Percentiles rank a stretch among this genome's conserved stretches.
Evolutionary conservation across 2,888 invertebrate genomes (phyloP).

Genomic region (Cephalotes varians): DNA sequence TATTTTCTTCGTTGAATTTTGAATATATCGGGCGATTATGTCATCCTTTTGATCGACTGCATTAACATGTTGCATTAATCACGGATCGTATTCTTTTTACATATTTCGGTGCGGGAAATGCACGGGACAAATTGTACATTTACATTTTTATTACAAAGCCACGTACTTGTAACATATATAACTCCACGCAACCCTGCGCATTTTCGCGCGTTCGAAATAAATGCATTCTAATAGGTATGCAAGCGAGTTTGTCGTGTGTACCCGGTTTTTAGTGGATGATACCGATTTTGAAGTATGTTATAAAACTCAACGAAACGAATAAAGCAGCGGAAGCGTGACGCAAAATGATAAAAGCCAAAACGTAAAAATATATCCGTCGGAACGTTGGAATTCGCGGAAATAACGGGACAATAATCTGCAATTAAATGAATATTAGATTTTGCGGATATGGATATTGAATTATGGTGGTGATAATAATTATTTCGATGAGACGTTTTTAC

Average conservation of each 20-base stretch:
- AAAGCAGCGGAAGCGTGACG: conserved; percentile 47
- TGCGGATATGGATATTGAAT: conserved; percentile 4
- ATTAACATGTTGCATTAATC: conserved; percentile 52
- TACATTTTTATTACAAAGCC: conserved; percentile 54
- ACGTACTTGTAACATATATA: conserved; percentile 42
- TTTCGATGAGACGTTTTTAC: not conserved
- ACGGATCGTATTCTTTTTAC: conserved; percentile 49
- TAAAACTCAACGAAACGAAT: conserved; percentile 47
- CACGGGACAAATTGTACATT: conserved; percentile 51
- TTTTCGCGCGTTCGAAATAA: conserved; percentile 52
- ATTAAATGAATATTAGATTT: conserved; percentile 12
- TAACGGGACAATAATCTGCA: not conserved
- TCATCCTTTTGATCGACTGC: conserved; percentile 47
- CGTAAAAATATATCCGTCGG: conserved; percentile 21
- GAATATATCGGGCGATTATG: conserved; percentile 35
- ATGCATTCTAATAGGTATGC: conserved; percentile 54
- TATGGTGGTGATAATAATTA: not conserved
- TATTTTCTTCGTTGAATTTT: conserved; percentile 49
- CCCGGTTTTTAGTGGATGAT: conserved; percentile 52
- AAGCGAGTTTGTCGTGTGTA: conserved; percentile 44
- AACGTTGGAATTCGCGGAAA: not conserved
- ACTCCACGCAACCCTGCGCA: conserved; percentile 46
- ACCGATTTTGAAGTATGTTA: conserved; percentile 49
- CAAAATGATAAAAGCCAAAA: conserved; percentile 44
- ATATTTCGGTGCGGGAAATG: conserved; percentile 51